phyloP scores from a whole-genome alignment of 2,888 invertebrate species.

The Euplagia quadripunctaria region DNA sequence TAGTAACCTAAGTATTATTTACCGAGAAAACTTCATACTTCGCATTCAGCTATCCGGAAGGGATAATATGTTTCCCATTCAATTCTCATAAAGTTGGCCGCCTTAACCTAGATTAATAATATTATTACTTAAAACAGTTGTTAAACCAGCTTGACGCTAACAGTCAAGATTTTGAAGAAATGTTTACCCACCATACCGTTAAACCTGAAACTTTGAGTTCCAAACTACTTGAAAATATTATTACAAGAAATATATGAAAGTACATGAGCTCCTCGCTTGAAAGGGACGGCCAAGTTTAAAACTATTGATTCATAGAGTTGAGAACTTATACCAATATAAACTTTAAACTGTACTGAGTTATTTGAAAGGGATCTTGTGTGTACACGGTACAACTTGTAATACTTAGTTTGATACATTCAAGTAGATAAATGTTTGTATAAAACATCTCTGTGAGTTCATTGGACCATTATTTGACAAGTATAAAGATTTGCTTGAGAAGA shows the following conservation, averaged over 20 bases:
- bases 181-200: background rate
- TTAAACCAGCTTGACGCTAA: background rate
- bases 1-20: too few relatives aligned
- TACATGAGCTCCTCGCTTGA: background rate
- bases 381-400: slow-evolving; percentile 6
- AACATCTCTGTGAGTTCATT: slow-evolving; percentile 7
- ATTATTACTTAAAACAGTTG: background rate
- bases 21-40: too few relatives aligned
- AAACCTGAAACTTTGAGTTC: slow-evolving; percentile 1
- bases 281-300: slow-evolving; percentile 25
- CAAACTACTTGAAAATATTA: slow-evolving; percentile 14
- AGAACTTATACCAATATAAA: slow-evolving; percentile 30
- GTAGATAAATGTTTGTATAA: slow-evolving; percentile 1
- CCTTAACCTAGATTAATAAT: too few relatives aligned
- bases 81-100: too few relatives aligned
- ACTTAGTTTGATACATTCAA: background rate
- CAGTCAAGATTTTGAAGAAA: background rate
- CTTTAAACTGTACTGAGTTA: slow-evolving; percentile 24
- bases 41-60: too few relatives aligned
- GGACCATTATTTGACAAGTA: background rate
- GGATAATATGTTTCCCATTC: too few relatives aligned
- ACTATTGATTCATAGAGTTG: slow-evolving; percentile 42
- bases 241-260: slow-evolving; percentile 17
- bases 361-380: slow-evolving; percentile 14
- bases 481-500: background rate